These are phyloP conservation scores for Pogonophryne albipinna DNA, from an alignment of 2,797 vertebrate genomes.

Conservation along the genomic window DNA sequence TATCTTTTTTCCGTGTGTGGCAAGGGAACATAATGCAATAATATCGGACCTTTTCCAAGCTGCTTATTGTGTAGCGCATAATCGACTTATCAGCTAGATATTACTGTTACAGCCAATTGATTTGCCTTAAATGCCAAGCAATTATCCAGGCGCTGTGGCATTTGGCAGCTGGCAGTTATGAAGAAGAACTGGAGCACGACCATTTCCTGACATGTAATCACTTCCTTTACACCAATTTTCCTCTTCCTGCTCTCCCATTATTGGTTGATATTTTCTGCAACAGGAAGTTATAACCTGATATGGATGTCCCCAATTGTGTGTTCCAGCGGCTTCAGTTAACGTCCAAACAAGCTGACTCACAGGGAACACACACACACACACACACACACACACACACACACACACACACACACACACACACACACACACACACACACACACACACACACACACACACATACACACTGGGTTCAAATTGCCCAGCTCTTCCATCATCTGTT, in stretches of 20 bases:
- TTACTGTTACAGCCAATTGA: slow-evolving; percentile 12
- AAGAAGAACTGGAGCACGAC: slow-evolving; percentile 51
- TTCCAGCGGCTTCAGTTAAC: slow-evolving; percentile 8
- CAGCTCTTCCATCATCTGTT: slow-evolving; percentile 47
- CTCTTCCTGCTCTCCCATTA: slow-evolving; percentile 67
- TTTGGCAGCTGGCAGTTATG: slow-evolving; percentile 48
- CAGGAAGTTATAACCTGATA: slow-evolving; percentile 61
- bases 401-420: not conserved
- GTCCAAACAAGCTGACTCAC: slow-evolving; percentile 12
- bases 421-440: slow-evolving; percentile 15
- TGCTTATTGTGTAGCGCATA: not conserved
- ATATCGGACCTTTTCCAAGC: not conserved
- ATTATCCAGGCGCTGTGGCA: slow-evolving; percentile 33
- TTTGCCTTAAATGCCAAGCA: slow-evolving; percentile 34
- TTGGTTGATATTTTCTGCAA: slow-evolving; percentile 58
- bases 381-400: not conserved
- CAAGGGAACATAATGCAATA: not conserved
- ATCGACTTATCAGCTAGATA: not conserved
- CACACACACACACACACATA: slow-evolving; percentile 10
- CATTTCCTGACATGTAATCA: slow-evolving; percentile 66
- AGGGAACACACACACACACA: slow-evolving; percentile 18
- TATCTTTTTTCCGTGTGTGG: not conserved
- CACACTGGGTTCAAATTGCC: slow-evolving; percentile 19
- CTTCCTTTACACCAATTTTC: slow-evolving; percentile 64
- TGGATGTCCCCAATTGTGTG: slow-evolving; percentile 28